These are phyloP conservation scores for Cremastinae sp. DNA, from an alignment of 2,888 invertebrate genomes.

Conservation along the genomic window DNA sequence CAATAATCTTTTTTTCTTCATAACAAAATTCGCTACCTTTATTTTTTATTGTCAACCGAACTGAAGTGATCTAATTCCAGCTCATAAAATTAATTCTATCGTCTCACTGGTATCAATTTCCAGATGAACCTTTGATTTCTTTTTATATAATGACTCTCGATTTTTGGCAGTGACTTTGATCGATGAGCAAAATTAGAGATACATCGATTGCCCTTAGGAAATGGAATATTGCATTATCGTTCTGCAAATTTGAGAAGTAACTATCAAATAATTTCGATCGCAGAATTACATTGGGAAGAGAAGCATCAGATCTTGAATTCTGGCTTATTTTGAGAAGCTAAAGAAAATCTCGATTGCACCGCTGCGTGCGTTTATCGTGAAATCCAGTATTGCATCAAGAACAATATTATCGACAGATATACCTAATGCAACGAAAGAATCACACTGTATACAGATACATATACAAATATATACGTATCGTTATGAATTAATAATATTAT, in stretches of 20 bases:
- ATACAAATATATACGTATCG: conserved; percentile 51
- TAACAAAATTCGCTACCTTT: conserved; percentile 1
- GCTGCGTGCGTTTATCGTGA: conserved; percentile 54
- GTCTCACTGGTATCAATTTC: conserved; percentile 57
- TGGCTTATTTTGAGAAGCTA: conserved; percentile 61
- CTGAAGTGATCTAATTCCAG: conserved; percentile 17
- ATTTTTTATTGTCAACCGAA: conserved; percentile 24
- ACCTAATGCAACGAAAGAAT: conserved; percentile 70
- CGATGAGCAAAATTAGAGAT: conserved; percentile 19
- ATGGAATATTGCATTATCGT: not conserved
- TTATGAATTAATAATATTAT: conserved; percentile 54
- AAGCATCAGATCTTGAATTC: conserved; percentile 42
- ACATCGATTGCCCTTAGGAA: not conserved
- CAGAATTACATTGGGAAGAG: conserved; percentile 4
- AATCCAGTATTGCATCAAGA: conserved; percentile 70
- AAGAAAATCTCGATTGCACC: conserved; percentile 69
- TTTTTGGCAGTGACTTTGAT: conserved; percentile 31
- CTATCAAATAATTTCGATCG: not conserved
- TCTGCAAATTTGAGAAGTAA: conserved; percentile 4
- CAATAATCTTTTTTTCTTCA: not conserved
- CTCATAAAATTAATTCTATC: conserved; percentile 27
- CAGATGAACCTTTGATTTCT: conserved; percentile 2
- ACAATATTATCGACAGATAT: conserved; percentile 55
- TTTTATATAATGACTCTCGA: conserved; percentile 3
- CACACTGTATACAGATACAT: conserved; percentile 64